These are phyloP conservation scores for Orius insidiosus DNA, from an alignment of 1,140 invertebrate species.

Conservation along the genomic window DNA sequence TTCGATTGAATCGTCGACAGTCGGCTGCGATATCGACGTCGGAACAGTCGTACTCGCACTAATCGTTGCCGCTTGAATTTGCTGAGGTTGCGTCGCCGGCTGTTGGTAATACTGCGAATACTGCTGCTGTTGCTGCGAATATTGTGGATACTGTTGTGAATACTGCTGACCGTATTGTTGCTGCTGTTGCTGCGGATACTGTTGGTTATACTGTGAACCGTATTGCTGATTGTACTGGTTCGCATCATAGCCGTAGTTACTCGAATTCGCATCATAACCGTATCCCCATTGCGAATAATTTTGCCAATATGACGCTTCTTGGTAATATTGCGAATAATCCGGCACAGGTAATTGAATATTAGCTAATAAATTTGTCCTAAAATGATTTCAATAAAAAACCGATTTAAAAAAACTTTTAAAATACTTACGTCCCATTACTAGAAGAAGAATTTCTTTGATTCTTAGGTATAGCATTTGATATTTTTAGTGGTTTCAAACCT, in stretches of 20 bases:
- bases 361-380: conserved; percentile 1
- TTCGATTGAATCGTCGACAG: conserved; percentile 2
- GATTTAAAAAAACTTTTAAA: background rate
- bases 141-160: conserved; percentile 6
- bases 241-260: conserved; percentile 13
- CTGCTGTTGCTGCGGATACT: background rate
- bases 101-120: conserved; percentile 32
- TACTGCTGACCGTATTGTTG: background rate
- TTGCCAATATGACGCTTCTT: conserved; percentile 54
- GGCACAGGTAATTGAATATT: conserved; percentile 7
- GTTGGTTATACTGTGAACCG: background rate
- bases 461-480: conserved; percentile 78
- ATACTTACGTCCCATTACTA: conserved; percentile 17
- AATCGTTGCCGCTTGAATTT: conserved; percentile 20
- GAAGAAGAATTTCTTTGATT: conserved; percentile 26
- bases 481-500: conserved; percentile 71
- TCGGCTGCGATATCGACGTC: conserved; percentile 10
- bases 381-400: background rate
- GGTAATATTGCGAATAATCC: conserved; percentile 45
- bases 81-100: conserved; percentile 18
- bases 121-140: conserved; percentile 24
- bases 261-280: conserved; percentile 21
- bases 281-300: conserved; percentile 40
- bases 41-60: conserved; percentile 17
- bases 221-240: background rate